Base-by-base conservation (phyloP, 1,140 invertebrate genomes). In the Anthonomus grandis region DNA sequence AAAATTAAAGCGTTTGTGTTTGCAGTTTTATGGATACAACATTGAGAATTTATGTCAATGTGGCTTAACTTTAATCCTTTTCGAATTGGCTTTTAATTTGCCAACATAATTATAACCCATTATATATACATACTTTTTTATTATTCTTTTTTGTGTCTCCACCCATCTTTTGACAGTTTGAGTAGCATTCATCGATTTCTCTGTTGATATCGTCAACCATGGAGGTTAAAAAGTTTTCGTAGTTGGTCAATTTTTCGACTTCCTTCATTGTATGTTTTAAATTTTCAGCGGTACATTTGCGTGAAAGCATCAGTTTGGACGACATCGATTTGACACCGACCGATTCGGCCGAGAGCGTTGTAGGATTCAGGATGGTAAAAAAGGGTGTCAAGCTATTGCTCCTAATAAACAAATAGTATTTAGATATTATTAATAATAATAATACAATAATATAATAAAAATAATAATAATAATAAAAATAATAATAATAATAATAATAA, bases 211-310 rank as follows among this genome's bases (percentile, higher is more conserved):
- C 44, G 21, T 58, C 27, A 12, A 55, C 55, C 37, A 44, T 42
- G 39, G 15, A 44, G 12, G 15, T 44, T n/a, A 57, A 31, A 8
- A 48, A 18, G 5, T 47, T 6, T 17, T 56, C 45, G 24, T 56
- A 56, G 17, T 56, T 23, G 31, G 31, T 18, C 3, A 56, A 15
- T 39, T 56, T 47, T 21, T 56, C 53, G 8, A 56, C 53, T 38
- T 56, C 24, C 19, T 41, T 24, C 53, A 56, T 56, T 8, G 34
- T 56, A 41, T 47, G 38, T 25, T 39, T 44, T 18, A 56, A 56
- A 48, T 39, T 48, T 12, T 47, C 36, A 4, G 34, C 19, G 36
- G 44, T 47, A 39, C 53, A 56, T 38, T 53, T 42, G 1, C 4
- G 17, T 17, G 51, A 17, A 3, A 56, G 21, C 13, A 18, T 22